Base-by-base conservation (phyloP, 2,797 vertebrate genomes). In the Lepilemur ruficaudatus region DNA sequence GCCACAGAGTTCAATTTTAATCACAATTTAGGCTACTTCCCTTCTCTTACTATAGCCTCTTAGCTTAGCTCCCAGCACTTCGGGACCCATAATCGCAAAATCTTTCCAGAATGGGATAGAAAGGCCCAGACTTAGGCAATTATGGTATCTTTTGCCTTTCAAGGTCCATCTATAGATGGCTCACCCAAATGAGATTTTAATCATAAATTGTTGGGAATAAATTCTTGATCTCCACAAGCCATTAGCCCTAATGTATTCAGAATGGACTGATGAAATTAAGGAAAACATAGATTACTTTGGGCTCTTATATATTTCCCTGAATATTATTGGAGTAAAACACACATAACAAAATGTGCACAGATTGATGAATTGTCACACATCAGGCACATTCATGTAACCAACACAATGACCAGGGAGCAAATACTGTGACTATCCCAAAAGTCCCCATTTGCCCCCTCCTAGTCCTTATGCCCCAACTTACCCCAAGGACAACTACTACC, bases 391-490 rank as follows among this genome's bases (percentile, higher is more conserved):
- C 11, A 1, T 43, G 7, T n/a, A 85, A 76, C 32, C 0, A 35
- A 41, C 35, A 43, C 5, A 5, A 82, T 32, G 35, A 18, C 2
- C 17, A 59, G 28, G 13, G 3, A 35, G 7, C 30, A 75, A 59
- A 82, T 2, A 32, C 4, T 20, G 9, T 14, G 22, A 57, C 22
- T 69, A 0, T 2, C 6, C 5, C 2, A 3, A 11, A 48, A 75
- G 5, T 28, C 20, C 20, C 23, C 41, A 4, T n/a, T 18, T 32
- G 12, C 38, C 38, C 11, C 15, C 13, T 79, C 14, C 15, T 2
- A 25, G 32, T 35, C 13, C 48, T 2, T 8, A 8, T 15, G 52
- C 13, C 10, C 2, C 13, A 4, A 0, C n/a, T 22, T 4, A 75
- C 50, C 7, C 12, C 14, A 57, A 80, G 9, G 11, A 65, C 9